These are phyloP conservation scores for Fulmarus glacialis DNA, from an alignment of 2,113 vertebrate genomes.

Conservation along the genomic window DNA sequence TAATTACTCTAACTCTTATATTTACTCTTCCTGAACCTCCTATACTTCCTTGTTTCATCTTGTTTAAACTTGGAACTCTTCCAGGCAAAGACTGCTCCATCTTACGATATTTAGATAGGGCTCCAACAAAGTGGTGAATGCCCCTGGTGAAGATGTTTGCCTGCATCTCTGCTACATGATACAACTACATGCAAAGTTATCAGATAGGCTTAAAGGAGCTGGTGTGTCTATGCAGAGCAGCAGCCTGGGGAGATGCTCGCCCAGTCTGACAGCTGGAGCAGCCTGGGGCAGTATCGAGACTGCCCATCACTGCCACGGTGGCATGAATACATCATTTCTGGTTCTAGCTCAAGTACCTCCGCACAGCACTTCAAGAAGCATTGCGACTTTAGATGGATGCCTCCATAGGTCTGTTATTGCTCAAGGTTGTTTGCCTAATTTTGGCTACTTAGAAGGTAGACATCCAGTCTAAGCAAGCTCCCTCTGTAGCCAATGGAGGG, in stretches of 20 bases:
- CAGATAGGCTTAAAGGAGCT: background rate
- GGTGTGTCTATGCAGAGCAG: fast-evolving
- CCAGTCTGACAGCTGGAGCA: background rate
- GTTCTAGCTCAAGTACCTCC: background rate
- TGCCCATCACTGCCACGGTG: background rate
- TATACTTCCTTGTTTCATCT: background rate
- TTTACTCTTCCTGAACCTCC: background rate
- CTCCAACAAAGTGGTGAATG: background rate
- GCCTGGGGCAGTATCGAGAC: background rate
- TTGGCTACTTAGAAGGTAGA: background rate
- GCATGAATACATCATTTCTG: background rate
- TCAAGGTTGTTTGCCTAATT: background rate
- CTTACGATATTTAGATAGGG: background rate
- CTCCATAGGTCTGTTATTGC: background rate
- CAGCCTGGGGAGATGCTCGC: background rate
- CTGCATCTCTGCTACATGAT: background rate
- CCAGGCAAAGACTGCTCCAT: background rate
- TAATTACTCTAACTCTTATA: background rate
- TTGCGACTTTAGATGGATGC: background rate
- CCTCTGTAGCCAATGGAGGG: background rate
- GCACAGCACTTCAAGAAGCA: background rate
- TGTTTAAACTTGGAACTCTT: background rate
- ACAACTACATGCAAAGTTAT: background rate
- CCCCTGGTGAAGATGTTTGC: background rate
- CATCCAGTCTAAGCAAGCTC: background rate